These are phyloP conservation scores for Pteruthius melanotis DNA, from an alignment of 2,113 vertebrate genomes.

Conservation along the genomic window DNA sequence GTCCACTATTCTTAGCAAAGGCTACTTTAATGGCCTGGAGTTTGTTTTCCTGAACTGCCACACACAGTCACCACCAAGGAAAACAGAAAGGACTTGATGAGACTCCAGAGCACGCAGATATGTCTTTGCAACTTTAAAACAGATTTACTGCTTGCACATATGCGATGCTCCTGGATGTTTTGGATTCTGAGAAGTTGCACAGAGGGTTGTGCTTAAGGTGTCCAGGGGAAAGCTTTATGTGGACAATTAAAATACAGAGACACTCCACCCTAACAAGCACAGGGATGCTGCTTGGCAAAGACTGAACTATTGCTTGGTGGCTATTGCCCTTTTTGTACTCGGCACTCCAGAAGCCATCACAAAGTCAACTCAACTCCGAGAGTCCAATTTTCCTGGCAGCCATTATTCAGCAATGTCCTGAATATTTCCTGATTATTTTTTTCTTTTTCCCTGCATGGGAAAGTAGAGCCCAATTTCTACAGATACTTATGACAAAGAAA, in stretches of 20 bases:
- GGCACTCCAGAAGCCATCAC: background rate
- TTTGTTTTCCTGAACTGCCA: conserved; percentile 26
- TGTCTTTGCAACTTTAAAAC: background rate
- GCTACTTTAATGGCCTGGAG: background rate
- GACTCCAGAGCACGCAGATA: background rate
- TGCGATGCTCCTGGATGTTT: background rate
- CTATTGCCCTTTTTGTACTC: background rate
- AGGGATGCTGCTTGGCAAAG: background rate
- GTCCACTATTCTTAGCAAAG: background rate
- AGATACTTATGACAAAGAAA: background rate
- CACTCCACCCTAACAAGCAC: background rate
- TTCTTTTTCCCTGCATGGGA: background rate
- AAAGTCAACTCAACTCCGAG: background rate
- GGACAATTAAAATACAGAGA: background rate
- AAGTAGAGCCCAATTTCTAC: background rate
- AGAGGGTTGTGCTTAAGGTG: background rate
- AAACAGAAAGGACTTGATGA: background rate
- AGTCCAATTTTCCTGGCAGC: background rate
- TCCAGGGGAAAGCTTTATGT: background rate
- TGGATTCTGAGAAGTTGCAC: background rate
- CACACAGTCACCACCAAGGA: background rate
- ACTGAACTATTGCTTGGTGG: background rate
- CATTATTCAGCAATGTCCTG: background rate
- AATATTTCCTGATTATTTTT: background rate
- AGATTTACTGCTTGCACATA: background rate